Evolutionary conservation across 2,888 invertebrate species (phyloP), one percentile per base, ranked within the genome.

Genomic region (Choreutis nemorana): DNA sequence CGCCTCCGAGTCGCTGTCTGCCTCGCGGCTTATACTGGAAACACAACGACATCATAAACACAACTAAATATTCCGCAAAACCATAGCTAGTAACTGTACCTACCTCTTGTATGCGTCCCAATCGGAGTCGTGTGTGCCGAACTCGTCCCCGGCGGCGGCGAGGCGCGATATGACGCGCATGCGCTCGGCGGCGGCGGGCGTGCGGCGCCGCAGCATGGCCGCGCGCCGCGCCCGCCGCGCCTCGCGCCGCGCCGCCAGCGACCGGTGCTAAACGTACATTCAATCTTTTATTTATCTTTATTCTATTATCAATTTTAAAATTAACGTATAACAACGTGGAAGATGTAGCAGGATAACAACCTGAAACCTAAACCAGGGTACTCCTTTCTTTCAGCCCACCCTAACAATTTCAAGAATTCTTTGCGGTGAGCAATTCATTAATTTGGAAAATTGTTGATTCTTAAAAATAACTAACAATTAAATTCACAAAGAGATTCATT

Each of bases 81-180:
- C n/a, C n/a, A n/a, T n/a, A n/a, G n/a, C n/a, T n/a, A n/a, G n/a
- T n/a, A n/a, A n/a, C n/a, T n/a, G n/a, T 77, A 48, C 85, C 89
- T 30, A 96, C 75, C 73, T 91, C 72, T 96, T 96, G 55, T 97
- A 97, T 1, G 96, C 94, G 67, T 96, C 94, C 96, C 96, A 97
- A 60, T 97, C 96, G 51, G 94, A 93, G 62, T 96, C 96, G 45
- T 93, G 84, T 73, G 90, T 87, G 15, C 96, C 96, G 73, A 97
- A 97, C 59, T 96, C 95, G 52, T 95, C 94, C 0, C 75, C 77
- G 23, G 77, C 75, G 39, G 67, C 65, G 2, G 96, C 95, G 34
- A 97, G 81, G 48, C 91, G 90, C 26, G 94, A 94, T 40, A 97
- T 94, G 43, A 96, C 90, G 42, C 94, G 83, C 96, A 97, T 97